These are phyloP conservation scores for Tenualosa thibaudeaui DNA, from an alignment of 2,797 vertebrate genomes.

Conservation along the genomic window DNA sequence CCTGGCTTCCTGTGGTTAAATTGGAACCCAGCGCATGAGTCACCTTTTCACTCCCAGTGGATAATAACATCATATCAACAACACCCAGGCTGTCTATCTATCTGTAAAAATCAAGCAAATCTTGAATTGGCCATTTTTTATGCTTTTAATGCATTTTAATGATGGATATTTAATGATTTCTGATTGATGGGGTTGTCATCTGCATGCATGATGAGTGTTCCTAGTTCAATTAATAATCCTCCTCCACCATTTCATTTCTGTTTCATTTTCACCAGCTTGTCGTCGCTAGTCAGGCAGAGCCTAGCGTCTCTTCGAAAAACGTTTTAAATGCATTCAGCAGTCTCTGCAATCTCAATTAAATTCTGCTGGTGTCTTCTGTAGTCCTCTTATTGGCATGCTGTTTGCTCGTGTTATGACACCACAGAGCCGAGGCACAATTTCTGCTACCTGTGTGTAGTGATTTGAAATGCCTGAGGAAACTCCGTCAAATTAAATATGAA, in stretches of 20 bases:
- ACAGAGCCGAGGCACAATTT: neutral
- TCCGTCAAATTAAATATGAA: constrained; percentile 4
- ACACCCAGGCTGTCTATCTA: neutral
- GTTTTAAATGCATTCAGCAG: neutral
- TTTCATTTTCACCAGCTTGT: neutral
- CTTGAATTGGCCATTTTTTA: neutral
- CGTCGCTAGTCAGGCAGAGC: neutral
- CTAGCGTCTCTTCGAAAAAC: neutral
- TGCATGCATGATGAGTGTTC: neutral
- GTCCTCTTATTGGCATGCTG: constrained; percentile 8
- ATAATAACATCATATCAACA: neutral
- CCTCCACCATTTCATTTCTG: neutral
- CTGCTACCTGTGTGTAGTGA: constrained; percentile 12
- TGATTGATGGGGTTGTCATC: neutral
- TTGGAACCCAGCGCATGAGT: neutral
- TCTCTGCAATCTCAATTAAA: neutral
- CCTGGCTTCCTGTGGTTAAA: neutral
- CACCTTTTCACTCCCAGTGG: neutral
- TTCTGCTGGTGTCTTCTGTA: neutral
- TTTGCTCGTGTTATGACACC: neutral
- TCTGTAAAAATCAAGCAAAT: neutral
- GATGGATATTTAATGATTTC: neutral
- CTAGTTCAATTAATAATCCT: neutral
- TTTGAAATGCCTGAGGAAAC: neutral
- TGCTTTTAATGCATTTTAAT: too few species aligned